Evolutionary conservation across 1,140 invertebrate genomes (phyloP), one percentile per base, ranked within the genome.

Genomic region (Belonocnema kinseyi): DNA sequence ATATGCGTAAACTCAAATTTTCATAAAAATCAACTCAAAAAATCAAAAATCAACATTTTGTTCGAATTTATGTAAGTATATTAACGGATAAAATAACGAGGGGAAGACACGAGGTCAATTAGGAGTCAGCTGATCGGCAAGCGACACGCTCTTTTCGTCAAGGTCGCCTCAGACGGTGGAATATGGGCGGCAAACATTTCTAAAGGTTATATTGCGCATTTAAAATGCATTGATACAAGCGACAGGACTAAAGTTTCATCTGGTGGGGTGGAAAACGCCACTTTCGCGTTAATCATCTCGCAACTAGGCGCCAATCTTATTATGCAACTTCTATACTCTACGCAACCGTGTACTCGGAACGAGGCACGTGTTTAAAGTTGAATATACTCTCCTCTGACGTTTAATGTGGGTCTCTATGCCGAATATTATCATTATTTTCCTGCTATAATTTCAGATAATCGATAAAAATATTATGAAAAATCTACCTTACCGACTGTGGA

Each of bases 361-460:
- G 77, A 80, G 74, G 81, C 84, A 84, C 83, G 84, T 84, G 84
- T 82, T 86, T 80, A 83, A 79, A 80, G 85, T 85, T 85, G 82
- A 80, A 80, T 82, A 75, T 81, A 72, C 77, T 80, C 82, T 81
- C 80, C 66, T 74, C 80, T 73, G 73, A 77, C 61, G 52, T 84
- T 83, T 85, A 84, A 83, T 82, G 83, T 83, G 79, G 82, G 82
- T 84, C 81, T 88, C 87, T 86, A 86, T 88, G 85, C 86, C 85
- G 85, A 87, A 88, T 89, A 87, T 86, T 85, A 87, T 88, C 89
- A 85, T 89, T 89, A 87, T 88, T 88, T 86, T 88, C 86, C 82
- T 87, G 81, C 79, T 83, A 80, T 56, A 77, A 78, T 81, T 77
- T 78, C 78, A 53, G n/a, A 8, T 16, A 66, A 66, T 66, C 61